phyloP scores from a whole-genome alignment of 2,888 invertebrate species.

The Tenodera sinensis region DNA sequence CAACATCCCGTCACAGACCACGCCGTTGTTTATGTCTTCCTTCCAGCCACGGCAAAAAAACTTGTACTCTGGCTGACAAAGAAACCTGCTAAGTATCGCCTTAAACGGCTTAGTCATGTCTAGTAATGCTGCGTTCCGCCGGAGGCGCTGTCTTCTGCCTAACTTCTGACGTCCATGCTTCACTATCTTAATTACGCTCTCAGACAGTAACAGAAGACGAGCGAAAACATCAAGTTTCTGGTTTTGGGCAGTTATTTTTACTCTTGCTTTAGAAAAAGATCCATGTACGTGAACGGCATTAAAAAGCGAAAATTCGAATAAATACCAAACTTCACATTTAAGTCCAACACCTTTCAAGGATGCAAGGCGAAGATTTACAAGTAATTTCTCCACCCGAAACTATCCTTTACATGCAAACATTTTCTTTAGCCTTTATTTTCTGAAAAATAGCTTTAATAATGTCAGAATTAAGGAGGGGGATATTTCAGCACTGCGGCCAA shows the following conservation, averaged over 20 bases:
- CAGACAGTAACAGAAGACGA: neutral
- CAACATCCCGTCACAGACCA: neutral
- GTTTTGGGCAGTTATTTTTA: neutral
- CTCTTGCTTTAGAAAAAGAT: too few relatives aligned
- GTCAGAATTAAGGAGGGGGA: too few relatives aligned
- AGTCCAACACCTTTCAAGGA: too few relatives aligned
- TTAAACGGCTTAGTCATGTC: neutral
- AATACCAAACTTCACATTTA: too few relatives aligned
- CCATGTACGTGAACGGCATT: too few relatives aligned
- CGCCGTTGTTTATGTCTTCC: neutral
- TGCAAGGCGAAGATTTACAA: too few relatives aligned
- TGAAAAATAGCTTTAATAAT: too few relatives aligned
- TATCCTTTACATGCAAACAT: too few relatives aligned
- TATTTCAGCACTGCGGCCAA: too few relatives aligned
- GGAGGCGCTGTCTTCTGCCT: neutral
- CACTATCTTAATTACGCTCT: neutral
- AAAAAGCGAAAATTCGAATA: too few relatives aligned
- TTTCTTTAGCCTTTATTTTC: too few relatives aligned
- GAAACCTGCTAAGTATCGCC: neutral
- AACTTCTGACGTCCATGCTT: neutral
- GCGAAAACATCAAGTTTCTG: neutral
- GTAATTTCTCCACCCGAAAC: too few relatives aligned
- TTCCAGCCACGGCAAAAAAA: neutral
- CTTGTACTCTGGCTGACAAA: neutral
- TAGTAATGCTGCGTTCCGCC: neutral